Conservation (phyloP, 2,113 vertebrate species). For the Campylomormyrus tamandua region DNA sequence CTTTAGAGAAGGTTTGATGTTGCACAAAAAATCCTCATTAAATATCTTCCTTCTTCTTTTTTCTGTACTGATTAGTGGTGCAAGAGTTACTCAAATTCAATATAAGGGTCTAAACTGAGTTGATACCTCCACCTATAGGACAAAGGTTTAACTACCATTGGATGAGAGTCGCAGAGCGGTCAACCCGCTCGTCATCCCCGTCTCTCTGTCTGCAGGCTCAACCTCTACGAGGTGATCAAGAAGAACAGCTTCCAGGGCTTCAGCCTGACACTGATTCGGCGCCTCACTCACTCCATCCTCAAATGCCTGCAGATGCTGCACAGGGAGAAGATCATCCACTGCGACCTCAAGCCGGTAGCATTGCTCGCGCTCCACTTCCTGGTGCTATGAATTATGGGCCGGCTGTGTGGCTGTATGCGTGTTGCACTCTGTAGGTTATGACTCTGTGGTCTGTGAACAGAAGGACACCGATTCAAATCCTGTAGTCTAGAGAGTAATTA, state of each 20-base stretch:
- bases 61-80: not conserved
- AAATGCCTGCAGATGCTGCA: slow-evolving; percentile 66
- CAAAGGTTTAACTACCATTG: not conserved
- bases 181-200: not conserved
- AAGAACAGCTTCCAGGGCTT: slow-evolving; percentile 70
- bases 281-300: slow-evolving; percentile 60
- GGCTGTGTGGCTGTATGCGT: not conserved
- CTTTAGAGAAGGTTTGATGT: not conserved
- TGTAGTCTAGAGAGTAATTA: not conserved
- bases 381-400: not conserved
- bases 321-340: slow-evolving; percentile 68
- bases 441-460: not conserved
- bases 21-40: not conserved
- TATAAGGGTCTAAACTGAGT: not conserved
- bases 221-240: slow-evolving; percentile 68
- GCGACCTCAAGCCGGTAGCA: slow-evolving; percentile 65
- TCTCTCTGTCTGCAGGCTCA: slow-evolving; percentile 52
- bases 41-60: not conserved
- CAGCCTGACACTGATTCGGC: slow-evolving; percentile 56
- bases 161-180: not conserved
- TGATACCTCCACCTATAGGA: not conserved
- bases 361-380: not conserved
- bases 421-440: not conserved
- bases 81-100: not conserved
- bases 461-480: not conserved